Base-by-base conservation (phyloP, 2,113 vertebrate genomes). In the Motacilla alba region DNA sequence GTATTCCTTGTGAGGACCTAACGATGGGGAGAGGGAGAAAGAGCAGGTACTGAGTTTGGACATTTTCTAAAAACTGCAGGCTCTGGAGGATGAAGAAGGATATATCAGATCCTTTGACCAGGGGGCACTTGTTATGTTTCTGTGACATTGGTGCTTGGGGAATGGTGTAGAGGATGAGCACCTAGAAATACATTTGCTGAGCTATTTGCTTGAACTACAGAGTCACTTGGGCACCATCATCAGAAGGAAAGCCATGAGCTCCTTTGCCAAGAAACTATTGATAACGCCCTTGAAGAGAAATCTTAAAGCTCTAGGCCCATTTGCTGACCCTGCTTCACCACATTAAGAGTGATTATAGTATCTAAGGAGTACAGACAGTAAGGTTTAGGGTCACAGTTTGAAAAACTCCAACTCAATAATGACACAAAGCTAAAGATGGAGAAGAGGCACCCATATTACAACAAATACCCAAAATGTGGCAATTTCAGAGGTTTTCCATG, bases 151-250 rank as follows among this genome's bases (percentile, higher is more conserved):
- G 64, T 70, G 73, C 50, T 81, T 7, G 11, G 76, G 87, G 63
- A 83, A 81, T 15, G 64, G 79, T 24, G 28, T 56, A 43, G 79
- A 72, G 64, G 68, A 87, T 89, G 79, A 60, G 49, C 30, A 20
- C 60, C 60, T 83, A 60, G 64, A 94, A 93, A 84, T 78, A 75
- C 23, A 88, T 90, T 88, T 86, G 56, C 76, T 94, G 89, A 93
- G 92, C 56, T 96, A 83, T 96, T 96, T 89, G 73, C 62, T 83
- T 87, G 81, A 96, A 90, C 90, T 90, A 62, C 58, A 68, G 83
- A 86, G 72, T 56, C 87, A 95, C 85, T 77, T 93, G 87, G 92
- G 94, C 90, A 86, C 41, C 53, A 86, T 84, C 86, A 96, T 31
- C 43, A 60, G 68, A 83, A 86, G 68, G 82, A 94, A 96, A 94